phyloP scores from a whole-genome alignment of 2,113 vertebrate species.

The Prietella phreatophila region DNA sequence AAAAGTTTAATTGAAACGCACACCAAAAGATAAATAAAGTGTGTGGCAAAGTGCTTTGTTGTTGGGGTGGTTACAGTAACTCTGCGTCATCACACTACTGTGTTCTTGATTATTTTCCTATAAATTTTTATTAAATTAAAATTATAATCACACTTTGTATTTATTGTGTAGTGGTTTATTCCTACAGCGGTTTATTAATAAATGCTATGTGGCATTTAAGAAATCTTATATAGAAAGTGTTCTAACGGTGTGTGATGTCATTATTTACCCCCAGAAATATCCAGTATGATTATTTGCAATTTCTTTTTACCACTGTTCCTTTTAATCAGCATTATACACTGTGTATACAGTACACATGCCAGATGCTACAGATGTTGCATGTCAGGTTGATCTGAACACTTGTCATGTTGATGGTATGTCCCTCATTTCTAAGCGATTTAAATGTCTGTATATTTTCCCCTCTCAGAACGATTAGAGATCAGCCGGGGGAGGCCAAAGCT shows the following conservation, averaged over 20 bases:
- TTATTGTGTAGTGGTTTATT: neutral
- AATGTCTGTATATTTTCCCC: conserved; percentile 6
- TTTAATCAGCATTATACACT: neutral
- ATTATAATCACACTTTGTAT: neutral
- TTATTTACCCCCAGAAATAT: neutral
- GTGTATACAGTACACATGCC: neutral
- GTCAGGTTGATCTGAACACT: neutral
- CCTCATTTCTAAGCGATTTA: neutral
- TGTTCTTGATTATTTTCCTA: neutral
- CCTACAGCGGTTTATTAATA: too few species aligned
- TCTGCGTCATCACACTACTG: neutral
- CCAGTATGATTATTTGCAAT: neutral
- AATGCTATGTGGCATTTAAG: neutral
- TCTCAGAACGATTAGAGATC: conserved; percentile 89
- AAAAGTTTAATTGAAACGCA: too few species aligned
- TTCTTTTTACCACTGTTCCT: neutral
- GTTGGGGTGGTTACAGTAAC: neutral
- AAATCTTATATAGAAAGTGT: neutral
- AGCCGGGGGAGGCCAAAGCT: conserved; percentile 94
- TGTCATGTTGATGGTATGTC: neutral
- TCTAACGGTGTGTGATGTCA: neutral
- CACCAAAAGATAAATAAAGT: too few species aligned
- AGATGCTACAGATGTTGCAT: neutral
- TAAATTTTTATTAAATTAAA: too few species aligned
- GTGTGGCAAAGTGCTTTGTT: neutral